Evolutionary conservation across 1,140 invertebrate genomes (phyloP).

Genomic region (Tetramorium simillimum): DNA sequence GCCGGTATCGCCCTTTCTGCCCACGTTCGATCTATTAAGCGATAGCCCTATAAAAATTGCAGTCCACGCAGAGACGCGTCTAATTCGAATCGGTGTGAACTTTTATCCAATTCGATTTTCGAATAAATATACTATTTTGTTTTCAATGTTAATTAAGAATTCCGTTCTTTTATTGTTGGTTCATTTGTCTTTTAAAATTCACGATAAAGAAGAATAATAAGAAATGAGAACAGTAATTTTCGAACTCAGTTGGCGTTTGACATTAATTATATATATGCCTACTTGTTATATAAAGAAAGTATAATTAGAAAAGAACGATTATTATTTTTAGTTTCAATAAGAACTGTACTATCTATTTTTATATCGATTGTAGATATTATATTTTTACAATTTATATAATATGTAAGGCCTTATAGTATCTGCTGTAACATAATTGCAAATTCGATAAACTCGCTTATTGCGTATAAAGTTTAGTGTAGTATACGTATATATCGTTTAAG

Average conservation of each 20-base stretch:
- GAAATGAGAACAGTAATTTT: background rate
- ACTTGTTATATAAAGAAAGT: background rate
- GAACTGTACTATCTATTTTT: background rate
- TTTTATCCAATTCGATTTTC: background rate
- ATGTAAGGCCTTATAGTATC: background rate
- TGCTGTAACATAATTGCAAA: background rate
- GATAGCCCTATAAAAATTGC: conserved; percentile 7
- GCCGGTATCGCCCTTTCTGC: background rate
- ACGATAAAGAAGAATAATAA: background rate
- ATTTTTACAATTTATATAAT: background rate
- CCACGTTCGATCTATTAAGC: background rate
- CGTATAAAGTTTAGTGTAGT: background rate
- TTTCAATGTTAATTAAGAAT: conserved; percentile 8
- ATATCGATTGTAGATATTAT: background rate
- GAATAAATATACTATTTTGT: background rate
- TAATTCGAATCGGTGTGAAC: background rate
- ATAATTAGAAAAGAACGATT: background rate
- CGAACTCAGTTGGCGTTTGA: background rate
- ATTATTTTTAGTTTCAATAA: background rate
- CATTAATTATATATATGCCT: background rate
- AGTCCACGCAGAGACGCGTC: background rate
- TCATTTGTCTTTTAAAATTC: background rate
- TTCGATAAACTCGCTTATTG: conserved; percentile 4
- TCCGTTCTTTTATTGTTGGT: background rate
- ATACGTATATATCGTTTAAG: background rate